A percentile compares a stretch with the other conserved stretches of the same genome.
Conservation (phyloP, 1,140 invertebrate species). For the Atta colombica region DNA sequence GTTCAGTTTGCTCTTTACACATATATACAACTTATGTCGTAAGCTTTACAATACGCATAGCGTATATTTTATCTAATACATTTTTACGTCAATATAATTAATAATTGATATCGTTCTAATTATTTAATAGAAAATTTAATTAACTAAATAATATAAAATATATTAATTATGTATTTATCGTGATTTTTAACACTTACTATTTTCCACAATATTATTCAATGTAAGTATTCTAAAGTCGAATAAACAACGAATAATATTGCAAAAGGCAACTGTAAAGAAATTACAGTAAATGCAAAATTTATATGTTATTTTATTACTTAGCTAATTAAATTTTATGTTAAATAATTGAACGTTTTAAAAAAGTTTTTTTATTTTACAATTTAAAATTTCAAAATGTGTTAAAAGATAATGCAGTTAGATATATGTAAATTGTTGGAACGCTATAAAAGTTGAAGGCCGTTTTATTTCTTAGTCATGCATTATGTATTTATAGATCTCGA, state of each 20-base stretch:
- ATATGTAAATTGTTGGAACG: neutral
- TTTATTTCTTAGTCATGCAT: neutral
- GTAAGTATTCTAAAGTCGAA: too few species aligned
- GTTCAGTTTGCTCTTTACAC: conserved; percentile 4
- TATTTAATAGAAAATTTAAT: neutral
- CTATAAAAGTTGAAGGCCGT: neutral
- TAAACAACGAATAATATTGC: neutral
- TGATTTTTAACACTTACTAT: neutral
- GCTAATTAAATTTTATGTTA: neutral
- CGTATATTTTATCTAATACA: neutral
- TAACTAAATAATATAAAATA: conserved; percentile 1
- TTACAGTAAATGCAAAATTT: neutral
- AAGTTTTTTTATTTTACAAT: neutral
- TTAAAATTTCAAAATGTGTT: neutral
- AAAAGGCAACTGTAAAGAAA: neutral
- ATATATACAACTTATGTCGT: neutral
- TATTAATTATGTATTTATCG: neutral
- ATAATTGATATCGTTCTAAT: neutral
- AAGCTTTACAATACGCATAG: neutral
- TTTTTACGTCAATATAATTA: neutral
- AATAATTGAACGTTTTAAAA: neutral
- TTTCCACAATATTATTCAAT: neutral
- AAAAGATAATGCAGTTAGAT: neutral
- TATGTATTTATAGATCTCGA: neutral
- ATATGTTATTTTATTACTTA: neutral